A percentile compares a stretch with the other conserved stretches of the same genome.
phyloP scores from a whole-genome alignment of 2,888 invertebrate species.

The Argyra leucocephala region DNA sequence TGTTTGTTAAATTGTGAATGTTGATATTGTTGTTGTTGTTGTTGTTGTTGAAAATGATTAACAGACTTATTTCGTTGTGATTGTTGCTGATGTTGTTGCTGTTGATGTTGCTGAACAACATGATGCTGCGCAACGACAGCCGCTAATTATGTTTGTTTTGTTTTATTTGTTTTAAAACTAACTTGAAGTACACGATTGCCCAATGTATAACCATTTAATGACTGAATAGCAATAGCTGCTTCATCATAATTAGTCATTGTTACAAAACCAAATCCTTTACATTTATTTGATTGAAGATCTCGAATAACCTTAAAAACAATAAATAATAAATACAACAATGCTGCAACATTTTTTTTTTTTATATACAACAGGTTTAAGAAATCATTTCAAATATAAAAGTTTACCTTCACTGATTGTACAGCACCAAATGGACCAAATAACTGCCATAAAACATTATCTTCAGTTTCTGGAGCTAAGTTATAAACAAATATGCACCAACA shows the following conservation, averaged over 20 bases:
- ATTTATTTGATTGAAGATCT: conserved; percentile 91
- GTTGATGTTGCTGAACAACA: conserved; percentile 22
- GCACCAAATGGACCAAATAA: conserved; percentile 96
- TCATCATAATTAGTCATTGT: conserved; percentile 98
- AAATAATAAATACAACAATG: too few relatives aligned
- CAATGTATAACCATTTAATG: conserved; percentile 89
- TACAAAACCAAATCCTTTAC: conserved; percentile 96
- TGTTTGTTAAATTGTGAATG: conserved; percentile 19
- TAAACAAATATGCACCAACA: conserved; percentile 83
- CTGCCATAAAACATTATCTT: conserved; percentile 93
- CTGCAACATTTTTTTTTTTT: too few relatives aligned
- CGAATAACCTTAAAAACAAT: conserved; percentile 59
- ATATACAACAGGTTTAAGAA: too few relatives aligned
- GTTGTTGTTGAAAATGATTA: conserved; percentile 18
- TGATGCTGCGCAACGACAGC: conserved; percentile 9
- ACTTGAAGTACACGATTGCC: conserved; percentile 94
- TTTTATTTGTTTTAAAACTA: conserved; percentile 91
- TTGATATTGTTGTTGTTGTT: conserved; percentile 20
- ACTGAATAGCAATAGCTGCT: conserved; percentile 90
- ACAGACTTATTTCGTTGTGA: conserved; percentile 20
- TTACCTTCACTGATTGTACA: conserved; percentile 91
- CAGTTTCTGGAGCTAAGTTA: conserved; percentile 90
- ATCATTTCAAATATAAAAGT: too few relatives aligned
- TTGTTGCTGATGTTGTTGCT: conserved; percentile 17
- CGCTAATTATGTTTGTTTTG: conserved; percentile 51